A percentile compares a stretch with the other conserved stretches of the same genome.
Conservation (phyloP, 2,888 invertebrate genomes). For the Thalpophila matura region DNA sequence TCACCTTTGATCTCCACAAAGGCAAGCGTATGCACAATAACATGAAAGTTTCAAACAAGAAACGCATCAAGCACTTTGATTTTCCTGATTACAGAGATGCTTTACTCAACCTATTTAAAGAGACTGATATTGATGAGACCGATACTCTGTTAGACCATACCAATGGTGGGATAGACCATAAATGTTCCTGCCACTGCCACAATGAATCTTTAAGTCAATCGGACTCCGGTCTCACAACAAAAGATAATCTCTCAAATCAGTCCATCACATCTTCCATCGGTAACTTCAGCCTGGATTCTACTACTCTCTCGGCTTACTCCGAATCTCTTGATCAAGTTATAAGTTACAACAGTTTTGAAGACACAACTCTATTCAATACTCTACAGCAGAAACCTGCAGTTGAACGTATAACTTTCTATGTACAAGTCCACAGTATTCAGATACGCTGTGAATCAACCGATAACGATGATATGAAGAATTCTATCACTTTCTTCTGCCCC, state of each 20-base stretch:
- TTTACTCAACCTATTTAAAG: constrained; percentile 77
- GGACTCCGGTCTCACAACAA: constrained; percentile 76
- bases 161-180: constrained; percentile 39
- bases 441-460: constrained; percentile 72
- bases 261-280: constrained; percentile 86
- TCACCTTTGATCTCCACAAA: constrained; percentile 69
- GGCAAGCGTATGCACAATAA: constrained; percentile 64
- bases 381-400: constrained; percentile 82
- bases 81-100: constrained; percentile 84
- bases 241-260: constrained; percentile 73
- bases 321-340: constrained; percentile 83
- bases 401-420: constrained; percentile 85
- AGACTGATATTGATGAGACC: constrained; percentile 59
- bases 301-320: constrained; percentile 83
- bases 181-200: constrained; percentile 78
- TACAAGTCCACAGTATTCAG: constrained; percentile 86
- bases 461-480: constrained; percentile 71
- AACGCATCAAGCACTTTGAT: constrained; percentile 81
- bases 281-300: constrained; percentile 82
- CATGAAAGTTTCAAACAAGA: constrained; percentile 73
- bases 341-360: constrained; percentile 85
- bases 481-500: constrained; percentile 79
- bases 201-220: constrained; percentile 62
- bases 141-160: constrained; percentile 41
- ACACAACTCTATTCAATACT: constrained; percentile 75